Conservation (phyloP, 2,113 vertebrate genomes). For the Chaetorhynchus papuensis region DNA sequence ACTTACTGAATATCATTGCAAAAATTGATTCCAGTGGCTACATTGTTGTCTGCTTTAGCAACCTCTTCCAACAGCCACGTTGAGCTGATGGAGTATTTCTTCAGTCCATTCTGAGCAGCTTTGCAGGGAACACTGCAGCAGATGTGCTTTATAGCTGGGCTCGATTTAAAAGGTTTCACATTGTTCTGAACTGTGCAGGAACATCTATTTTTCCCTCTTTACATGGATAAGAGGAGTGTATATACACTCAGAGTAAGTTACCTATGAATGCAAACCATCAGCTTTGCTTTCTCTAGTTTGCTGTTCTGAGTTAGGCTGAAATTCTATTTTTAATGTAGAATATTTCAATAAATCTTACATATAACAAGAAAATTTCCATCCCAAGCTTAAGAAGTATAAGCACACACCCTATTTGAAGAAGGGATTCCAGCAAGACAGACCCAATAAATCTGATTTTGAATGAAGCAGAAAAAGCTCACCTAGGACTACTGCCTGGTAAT, state of each 20-base stretch:
- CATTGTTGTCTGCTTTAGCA: constrained; percentile 5
- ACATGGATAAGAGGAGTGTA: background rate
- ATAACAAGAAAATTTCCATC: background rate
- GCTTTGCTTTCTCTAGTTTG: background rate
- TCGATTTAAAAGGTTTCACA: background rate
- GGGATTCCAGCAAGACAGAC: background rate
- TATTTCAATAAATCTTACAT: background rate
- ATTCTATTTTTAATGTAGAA: background rate
- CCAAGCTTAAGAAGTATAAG: background rate
- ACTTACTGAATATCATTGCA: constrained; percentile 39
- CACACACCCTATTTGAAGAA: background rate
- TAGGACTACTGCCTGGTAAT: background rate
- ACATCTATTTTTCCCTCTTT: background rate
- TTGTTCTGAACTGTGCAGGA: background rate
- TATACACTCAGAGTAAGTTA: background rate
- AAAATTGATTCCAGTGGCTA: constrained; percentile 46
- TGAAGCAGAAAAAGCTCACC: background rate
- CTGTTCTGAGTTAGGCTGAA: background rate
- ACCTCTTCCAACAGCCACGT: background rate
- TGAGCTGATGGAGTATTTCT: background rate
- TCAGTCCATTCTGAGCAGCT: background rate
- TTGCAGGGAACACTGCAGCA: background rate
- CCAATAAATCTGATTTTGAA: background rate
- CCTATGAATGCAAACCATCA: background rate
- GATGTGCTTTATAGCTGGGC: background rate